Base-by-base conservation (phyloP, 2,113 vertebrate species). In the Hemicordylus capensis region DNA sequence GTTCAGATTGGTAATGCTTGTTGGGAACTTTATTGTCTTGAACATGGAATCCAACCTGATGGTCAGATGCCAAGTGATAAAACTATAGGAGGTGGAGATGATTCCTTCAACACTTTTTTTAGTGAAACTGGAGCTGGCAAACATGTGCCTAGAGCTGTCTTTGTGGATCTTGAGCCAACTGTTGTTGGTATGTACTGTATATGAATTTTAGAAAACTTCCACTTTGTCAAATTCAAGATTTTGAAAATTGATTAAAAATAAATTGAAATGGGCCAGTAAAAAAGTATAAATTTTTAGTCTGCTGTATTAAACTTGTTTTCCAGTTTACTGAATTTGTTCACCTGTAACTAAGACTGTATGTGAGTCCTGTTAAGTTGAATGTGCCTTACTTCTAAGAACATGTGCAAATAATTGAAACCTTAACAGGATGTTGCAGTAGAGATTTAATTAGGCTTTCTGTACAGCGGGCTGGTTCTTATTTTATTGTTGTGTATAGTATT, bases 1-100 rank as follows among this genome's bases (percentile, higher is more conserved):
- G 96, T 96, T 84, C 97, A 98, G 94, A 98, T 98, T n/a, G 97
- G 97, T 81, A 98, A 97, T 94, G 97, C 97, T 89, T 97, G 97
- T 85, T 98, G 97, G 97, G 97, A 97, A 87, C 87, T 98, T 46
- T 98, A 97, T 85, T 98, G 97, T 81, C 90, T 97, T 77, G 97
- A 98, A 80, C 97, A 98, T 75, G 97, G 96, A 37, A 97, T 97
- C 83, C 97, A 97, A 90, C 96, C 97, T 2, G 96, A 98, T 63
- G 96, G 97, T 42, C 96, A 97, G 85, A 96, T 96, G 96, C 95
- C 97, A 58, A 94, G 88, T 76, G 96, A 97, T 85, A 97, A 97
- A 91, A 95, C 91, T 51, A 91, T 84, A 22, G 93, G 96, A 59
- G 94, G 95, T 28, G 96, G 95, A 42, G 97, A 98, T 1, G 94